phyloP scores from a whole-genome alignment of 2,113 vertebrate species.

The Campylomormyrus tamandua region DNA sequence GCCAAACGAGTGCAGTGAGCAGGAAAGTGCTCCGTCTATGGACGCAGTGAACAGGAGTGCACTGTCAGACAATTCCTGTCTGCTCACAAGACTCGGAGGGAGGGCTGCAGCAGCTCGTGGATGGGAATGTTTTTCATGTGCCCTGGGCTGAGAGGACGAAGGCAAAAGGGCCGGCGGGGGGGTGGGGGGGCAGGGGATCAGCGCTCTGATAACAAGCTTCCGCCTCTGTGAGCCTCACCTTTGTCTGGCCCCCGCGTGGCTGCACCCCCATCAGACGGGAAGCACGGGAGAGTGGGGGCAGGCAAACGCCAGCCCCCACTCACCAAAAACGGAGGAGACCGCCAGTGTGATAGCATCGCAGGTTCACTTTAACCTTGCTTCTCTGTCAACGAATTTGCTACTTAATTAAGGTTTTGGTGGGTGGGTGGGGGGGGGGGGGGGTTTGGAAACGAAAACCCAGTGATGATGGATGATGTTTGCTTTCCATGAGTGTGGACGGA shows the following conservation, averaged over 20 bases:
- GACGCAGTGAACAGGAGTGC: slow-evolving; percentile 61
- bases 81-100: slow-evolving; percentile 59
- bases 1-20: slow-evolving; percentile 60
- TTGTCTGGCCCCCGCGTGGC: slow-evolving; percentile 60
- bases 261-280: slow-evolving; percentile 45
- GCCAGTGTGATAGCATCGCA: neutral
- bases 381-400: neutral
- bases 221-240: slow-evolving; percentile 59
- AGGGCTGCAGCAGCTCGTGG: slow-evolving; percentile 67
- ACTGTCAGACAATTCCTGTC: slow-evolving; percentile 66
- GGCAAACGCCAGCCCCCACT: neutral
- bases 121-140: slow-evolving; percentile 69
- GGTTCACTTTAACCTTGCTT: neutral
- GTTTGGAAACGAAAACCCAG: neutral
- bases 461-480: neutral
- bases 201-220: slow-evolving; percentile 70
- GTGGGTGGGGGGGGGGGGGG: neutral
- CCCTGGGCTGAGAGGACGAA: slow-evolving; percentile 55
- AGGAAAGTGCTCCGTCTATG: slow-evolving; percentile 65
- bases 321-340: neutral
- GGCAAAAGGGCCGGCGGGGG: slow-evolving; percentile 54
- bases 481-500: neutral
- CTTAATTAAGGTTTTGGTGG: neutral
- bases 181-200: slow-evolving; percentile 56
- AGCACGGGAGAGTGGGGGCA: neutral